Evolutionary conservation across 2,888 invertebrate species (phyloP), one percentile per base, ranked within the genome.

Genomic region (Campaea margaritaria): DNA sequence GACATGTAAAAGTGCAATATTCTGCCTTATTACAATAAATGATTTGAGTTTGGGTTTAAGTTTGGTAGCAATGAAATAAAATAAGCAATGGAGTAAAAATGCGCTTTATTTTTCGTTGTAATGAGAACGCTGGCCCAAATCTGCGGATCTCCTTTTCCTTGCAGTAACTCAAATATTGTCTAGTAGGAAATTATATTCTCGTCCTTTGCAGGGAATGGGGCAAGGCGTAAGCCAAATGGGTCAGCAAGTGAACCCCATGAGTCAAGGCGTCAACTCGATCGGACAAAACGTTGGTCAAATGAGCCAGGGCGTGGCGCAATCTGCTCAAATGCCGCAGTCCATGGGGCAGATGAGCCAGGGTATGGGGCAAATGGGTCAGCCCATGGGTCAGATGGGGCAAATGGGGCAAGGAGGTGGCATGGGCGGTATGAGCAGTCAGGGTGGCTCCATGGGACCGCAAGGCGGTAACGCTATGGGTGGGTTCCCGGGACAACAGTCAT

Each of bases 351-450:
- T 91, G 91, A 76, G 80, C 39, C 93, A 92, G 56, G 78, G 88
- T 5, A 91, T 93, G 85, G 85, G 86, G 0, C 93, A 92, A 48
- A 92, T 93, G 91, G 83, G 89, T 0, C 93, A 93, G 63, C 83
- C 88, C 2, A 92, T 91, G 83, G 90, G 93, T 51, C 94, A 94
- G 73, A 89, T 94, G 93, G 85, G 86, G n/a, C 87, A 91, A 70
- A 89, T 93, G 88, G 86, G 89, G 0, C 93, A 93, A 69, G 87
- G 85, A 0, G 87, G 83, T 0, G 89, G 86, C 11, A 91, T 92
- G 87, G 86, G 85, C 2, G 85, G 86, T 41, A 93, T 93, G 86
- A 89, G 79, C 71, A 93, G 86, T 73, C 94, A 94, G 74, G 83
- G 92, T 62, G 89, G 82, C 13, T 76, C 84, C 10, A 88, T 93